phyloP scores from a whole-genome alignment of 37 sponge, comb jelly and placozoan genomes.

The Crambe crambe region DNA sequence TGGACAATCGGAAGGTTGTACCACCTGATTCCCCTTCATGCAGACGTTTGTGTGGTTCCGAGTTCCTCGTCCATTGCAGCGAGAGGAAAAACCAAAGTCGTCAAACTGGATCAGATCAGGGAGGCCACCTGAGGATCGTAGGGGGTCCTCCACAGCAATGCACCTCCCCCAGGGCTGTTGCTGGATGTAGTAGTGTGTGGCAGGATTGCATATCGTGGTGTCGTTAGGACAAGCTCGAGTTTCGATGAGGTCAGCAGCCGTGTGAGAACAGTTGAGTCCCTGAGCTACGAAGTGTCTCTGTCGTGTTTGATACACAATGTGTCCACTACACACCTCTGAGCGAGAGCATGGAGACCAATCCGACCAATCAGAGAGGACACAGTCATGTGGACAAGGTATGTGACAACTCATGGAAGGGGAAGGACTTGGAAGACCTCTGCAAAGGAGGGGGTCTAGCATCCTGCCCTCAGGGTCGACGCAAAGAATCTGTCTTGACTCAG shows the following conservation, averaged over 20 bases:
- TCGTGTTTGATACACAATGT: background rate
- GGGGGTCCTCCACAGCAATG: background rate
- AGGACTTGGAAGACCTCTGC: background rate
- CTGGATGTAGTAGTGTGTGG: background rate
- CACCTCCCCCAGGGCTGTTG: constrained; percentile 25
- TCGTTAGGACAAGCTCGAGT: constrained; percentile 2
- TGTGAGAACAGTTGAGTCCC: constrained; percentile 3
- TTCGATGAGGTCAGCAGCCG: background rate
- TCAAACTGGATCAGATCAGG: background rate
- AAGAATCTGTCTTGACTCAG: background rate
- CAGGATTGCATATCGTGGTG: background rate
- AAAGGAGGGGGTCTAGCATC: background rate
- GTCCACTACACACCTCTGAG: constrained; percentile 10
- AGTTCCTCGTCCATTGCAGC: constrained; percentile 7
- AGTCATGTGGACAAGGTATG: constrained; percentile 24
- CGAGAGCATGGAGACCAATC: constrained; percentile 36
- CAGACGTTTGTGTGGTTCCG: constrained; percentile 13
- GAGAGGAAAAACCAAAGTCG: background rate
- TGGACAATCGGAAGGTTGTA: constrained; percentile 3
- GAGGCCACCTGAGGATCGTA: background rate
- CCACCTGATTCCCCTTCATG: constrained; percentile 2
- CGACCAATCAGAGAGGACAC: constrained; percentile 42
- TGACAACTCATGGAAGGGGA: background rate
- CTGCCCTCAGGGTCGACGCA: background rate
- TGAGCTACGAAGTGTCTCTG: background rate